Base-by-base conservation (phyloP, 2,888 invertebrate genomes). In the Nephrocerus scutellatus region DNA sequence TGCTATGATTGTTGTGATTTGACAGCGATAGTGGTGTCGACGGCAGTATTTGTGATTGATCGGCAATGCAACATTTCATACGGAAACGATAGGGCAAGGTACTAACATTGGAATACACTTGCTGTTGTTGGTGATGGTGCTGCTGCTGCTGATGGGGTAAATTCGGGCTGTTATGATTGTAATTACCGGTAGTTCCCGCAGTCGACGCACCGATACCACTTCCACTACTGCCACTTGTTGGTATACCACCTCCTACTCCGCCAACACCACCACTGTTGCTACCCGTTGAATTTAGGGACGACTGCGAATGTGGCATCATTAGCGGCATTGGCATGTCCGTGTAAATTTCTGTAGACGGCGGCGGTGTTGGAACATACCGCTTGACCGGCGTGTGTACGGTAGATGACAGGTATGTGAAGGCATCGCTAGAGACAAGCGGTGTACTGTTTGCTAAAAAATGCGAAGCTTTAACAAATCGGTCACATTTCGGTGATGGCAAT, bases 331-430 rank as follows among this genome's bases (percentile, higher is more conserved):
- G 28, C 8, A 50, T 48, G 8, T 59, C 58, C 2, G 51, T 44
- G 28, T 54, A 66, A 1, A 59, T 31, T 33, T 67, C 63, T 25
- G 49, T 53, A n/a, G 60, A 49, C 25, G 67, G 59, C 4, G 68
- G 66, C 14, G 68, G 68, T 5, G 67, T 68, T 5, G 69, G 69
- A 12, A 69, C 60, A 41, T 69, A 69, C 0, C 69, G 62, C 34
- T 69, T 69, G 1, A 69, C 64, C 3, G 69, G 69, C 6, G 69
- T 69, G 41, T 69, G 68, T 5, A 65, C 67, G 10, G 65, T 58
- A n/a, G 68, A 63, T 1, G 67, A 57, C 30, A 69, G 48, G 46
- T 66, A 69, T 14, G 60, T 54, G 20, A 62, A 62, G 0, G 56
- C 56, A 42, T 66, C 66, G 30, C 54, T 62, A 10, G 66, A 57